Percentiles rank a stretch among this genome's conserved stretches.
Evolutionary conservation across 1,140 invertebrate genomes (phyloP).

Genomic region (Camponotus vicinus): DNA sequence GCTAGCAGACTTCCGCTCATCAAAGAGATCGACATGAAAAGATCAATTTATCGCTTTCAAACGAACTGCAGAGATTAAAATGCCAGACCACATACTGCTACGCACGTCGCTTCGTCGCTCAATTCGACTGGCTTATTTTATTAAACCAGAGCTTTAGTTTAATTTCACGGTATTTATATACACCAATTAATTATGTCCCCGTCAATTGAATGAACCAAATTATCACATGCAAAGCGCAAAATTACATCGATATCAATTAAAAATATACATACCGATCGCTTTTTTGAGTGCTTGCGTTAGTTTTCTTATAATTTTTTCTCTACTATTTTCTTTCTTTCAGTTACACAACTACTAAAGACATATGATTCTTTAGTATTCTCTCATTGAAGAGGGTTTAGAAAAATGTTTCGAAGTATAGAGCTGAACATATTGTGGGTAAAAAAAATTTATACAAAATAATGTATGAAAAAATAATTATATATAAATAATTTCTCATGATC

Average conservation of each 20-base stretch:
- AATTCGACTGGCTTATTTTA: slow-evolving; percentile 34
- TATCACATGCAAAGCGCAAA: not conserved
- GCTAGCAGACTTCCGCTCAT: slow-evolving; percentile 35
- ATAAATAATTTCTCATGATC: not conserved
- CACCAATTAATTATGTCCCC: slow-evolving; percentile 36
- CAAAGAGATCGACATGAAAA: slow-evolving; percentile 67
- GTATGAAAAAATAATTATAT: not conserved
- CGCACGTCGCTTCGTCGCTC: not conserved
- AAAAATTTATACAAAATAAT: not conserved
- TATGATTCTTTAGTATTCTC: not conserved
- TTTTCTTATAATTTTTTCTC: too few species aligned
- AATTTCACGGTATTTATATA: slow-evolving; percentile 15
- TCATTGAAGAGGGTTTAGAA: not conserved
- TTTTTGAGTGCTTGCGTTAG: not conserved
- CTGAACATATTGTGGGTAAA: not conserved
- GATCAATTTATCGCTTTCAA: slow-evolving; percentile 63
- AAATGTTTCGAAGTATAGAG: not conserved
- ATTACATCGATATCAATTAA: not conserved
- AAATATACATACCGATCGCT: not conserved
- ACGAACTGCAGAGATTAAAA: slow-evolving; percentile 58
- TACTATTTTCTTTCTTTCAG: not conserved
- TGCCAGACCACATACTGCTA: not conserved
- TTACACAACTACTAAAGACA: not conserved
- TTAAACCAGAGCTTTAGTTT: slow-evolving; percentile 44
- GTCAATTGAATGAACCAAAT: not conserved